These are phyloP conservation scores for Diabrotica balteata DNA, from an alignment of 2,888 invertebrate species.

Conservation along the genomic window DNA sequence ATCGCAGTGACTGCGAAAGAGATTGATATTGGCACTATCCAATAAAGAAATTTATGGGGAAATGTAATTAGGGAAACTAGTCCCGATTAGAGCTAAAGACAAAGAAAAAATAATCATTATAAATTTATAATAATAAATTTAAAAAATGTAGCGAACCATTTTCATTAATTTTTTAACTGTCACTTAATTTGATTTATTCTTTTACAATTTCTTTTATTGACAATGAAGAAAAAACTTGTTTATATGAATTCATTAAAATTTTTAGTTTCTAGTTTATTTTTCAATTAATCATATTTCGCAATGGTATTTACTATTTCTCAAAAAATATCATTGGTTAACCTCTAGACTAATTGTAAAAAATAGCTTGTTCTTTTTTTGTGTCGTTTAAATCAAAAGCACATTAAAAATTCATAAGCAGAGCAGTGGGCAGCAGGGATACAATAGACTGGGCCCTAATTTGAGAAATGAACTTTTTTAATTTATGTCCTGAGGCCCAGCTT, in stretches of 20 bases:
- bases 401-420: constrained; percentile 21
- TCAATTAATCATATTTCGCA: neutral
- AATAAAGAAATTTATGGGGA: too few species aligned
- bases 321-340: too few species aligned
- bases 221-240: neutral
- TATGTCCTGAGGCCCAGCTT: constrained; percentile 50
- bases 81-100: too few species aligned
- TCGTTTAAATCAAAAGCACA: constrained; percentile 18
- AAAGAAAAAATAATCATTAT: too few species aligned
- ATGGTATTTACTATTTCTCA: neutral
- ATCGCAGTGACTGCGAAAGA: too few species aligned
- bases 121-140: too few species aligned
- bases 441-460: constrained; percentile 22
- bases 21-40: too few species aligned
- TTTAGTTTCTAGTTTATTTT: neutral
- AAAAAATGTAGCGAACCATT: too few species aligned
- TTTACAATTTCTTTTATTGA: neutral
- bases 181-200: too few species aligned
- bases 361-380: constrained; percentile 8
- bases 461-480: constrained; percentile 45
- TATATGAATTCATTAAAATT: neutral
- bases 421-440: constrained; percentile 21
- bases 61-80: too few species aligned
- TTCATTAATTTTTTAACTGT: too few species aligned
- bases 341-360: neutral